phyloP scores from a whole-genome alignment of 2,888 invertebrate species.

The Pristionchus entomophagus region DNA sequence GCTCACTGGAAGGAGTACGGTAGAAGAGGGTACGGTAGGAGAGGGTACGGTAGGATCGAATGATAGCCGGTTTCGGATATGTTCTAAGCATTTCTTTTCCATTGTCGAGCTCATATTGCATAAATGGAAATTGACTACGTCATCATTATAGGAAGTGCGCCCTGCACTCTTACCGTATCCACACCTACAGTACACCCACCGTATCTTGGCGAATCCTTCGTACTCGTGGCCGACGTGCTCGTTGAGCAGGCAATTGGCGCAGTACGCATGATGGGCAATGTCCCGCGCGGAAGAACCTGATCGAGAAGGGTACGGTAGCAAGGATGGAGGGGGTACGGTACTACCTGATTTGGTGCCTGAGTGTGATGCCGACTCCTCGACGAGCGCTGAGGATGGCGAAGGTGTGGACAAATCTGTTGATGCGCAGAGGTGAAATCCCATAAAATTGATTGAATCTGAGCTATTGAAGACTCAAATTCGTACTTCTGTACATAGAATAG shows the following conservation, averaged over 20 bases:
- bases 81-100: no score
- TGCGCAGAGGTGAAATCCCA: no score
- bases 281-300: constrained; percentile 20
- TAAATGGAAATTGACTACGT: neutral
- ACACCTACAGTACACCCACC: constrained; percentile 6
- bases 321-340: neutral
- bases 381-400: neutral
- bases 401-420: neutral
- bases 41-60: no score
- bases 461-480: neutral
- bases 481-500: neutral
- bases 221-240: constrained; percentile 48
- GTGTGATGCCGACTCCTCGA: neutral
- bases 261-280: neutral
- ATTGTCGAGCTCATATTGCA: neutral
- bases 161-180: neutral
- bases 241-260: constrained; percentile 46
- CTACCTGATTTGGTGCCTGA: neutral
- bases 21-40: no score
- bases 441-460: neutral
- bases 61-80: no score
- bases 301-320: neutral
- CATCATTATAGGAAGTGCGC: neutral
- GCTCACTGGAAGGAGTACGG: constrained; percentile 13
- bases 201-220: constrained; percentile 37